A percentile compares a stretch with the other conserved stretches of the same genome.
These are phyloP conservation scores for Caenorhabditis plicata DNA, from an alignment of 2,888 invertebrate genomes.

Conservation along the genomic window DNA sequence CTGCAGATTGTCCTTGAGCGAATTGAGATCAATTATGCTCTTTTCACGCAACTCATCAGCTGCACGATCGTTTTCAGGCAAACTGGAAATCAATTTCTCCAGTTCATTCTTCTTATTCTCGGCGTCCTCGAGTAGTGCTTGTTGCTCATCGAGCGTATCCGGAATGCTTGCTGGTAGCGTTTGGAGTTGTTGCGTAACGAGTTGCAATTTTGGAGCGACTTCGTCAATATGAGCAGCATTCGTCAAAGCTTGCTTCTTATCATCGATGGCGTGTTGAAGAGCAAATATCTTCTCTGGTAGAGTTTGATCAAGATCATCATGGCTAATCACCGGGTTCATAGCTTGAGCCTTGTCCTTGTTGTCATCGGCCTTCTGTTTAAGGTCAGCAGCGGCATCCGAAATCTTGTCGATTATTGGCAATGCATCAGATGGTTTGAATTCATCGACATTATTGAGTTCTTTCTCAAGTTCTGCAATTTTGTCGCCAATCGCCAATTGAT, in stretches of 20 bases:
- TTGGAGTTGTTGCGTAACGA: slow-evolving; percentile 17
- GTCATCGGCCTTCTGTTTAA: slow-evolving; percentile 7
- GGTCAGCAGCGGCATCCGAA: slow-evolving; percentile 8
- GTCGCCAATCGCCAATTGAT: neutral
- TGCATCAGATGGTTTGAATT: slow-evolving; percentile 3
- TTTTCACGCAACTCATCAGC: slow-evolving; percentile 28
- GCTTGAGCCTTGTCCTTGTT: slow-evolving; percentile 6
- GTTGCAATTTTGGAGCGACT: slow-evolving; percentile 27
- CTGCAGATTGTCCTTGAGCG: slow-evolving; percentile 29
- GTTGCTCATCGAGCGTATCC: slow-evolving; percentile 23
- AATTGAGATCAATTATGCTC: slow-evolving; percentile 36
- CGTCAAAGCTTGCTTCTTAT: slow-evolving; percentile 11
- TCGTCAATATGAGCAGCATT: slow-evolving; percentile 14
- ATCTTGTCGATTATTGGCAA: slow-evolving; percentile 14
- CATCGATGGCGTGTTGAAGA: slow-evolving; percentile 8
- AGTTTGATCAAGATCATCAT: slow-evolving; percentile 11
- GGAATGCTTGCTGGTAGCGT: slow-evolving; percentile 16
- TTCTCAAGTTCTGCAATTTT: slow-evolving; percentile 1
- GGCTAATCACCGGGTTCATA: slow-evolving; percentile 7
- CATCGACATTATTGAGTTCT: neutral
- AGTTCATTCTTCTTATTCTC: slow-evolving; percentile 23
- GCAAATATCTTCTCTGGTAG: slow-evolving; percentile 7
- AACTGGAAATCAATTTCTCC: slow-evolving; percentile 18
- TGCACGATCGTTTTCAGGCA: slow-evolving; percentile 18
- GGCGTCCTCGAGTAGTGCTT: slow-evolving; percentile 26